Conservation (phyloP, 2,888 invertebrate species). For the Polia nebulosa region DNA sequence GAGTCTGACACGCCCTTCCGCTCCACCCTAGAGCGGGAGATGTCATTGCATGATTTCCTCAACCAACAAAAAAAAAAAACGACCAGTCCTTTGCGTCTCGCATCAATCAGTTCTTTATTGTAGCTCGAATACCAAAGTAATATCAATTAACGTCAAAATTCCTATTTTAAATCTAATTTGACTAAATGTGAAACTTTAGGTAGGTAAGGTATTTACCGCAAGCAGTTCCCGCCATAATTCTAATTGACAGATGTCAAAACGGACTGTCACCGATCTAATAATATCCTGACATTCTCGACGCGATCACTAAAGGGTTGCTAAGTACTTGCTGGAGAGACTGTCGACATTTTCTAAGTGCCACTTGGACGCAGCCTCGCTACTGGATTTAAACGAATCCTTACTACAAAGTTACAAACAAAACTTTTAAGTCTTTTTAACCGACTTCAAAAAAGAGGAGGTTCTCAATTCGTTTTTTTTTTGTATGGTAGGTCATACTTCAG, state of each 20-base stretch:
- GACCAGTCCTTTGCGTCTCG: too few species aligned
- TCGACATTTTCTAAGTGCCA: constrained; percentile 32
- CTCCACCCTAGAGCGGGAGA: too few species aligned
- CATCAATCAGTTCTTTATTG: background rate
- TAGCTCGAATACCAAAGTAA: background rate
- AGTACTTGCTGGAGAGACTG: constrained; percentile 21
- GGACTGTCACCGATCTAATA: constrained; percentile 32
- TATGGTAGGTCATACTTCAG: too few species aligned
- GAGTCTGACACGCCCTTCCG: too few species aligned
- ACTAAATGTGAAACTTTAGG: background rate
- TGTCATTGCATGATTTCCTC: too few species aligned
- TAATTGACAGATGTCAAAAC: constrained; percentile 58
- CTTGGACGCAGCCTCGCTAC: constrained; percentile 25
- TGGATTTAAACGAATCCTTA: constrained; percentile 35
- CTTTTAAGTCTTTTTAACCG: too few species aligned
- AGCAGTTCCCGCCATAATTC: constrained; percentile 30
- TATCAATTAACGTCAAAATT: background rate
- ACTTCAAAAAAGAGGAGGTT: too few species aligned
- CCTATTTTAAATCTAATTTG: background rate
- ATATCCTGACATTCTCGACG: constrained; percentile 43
- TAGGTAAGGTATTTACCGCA: background rate
- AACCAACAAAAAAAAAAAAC: too few species aligned
- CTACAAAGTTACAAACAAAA: too few species aligned
- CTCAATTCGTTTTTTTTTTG: too few species aligned
- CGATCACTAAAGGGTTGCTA: constrained; percentile 38